Conservation (phyloP, 2,888 invertebrate genomes). For the Himalopsyche anomala region DNA sequence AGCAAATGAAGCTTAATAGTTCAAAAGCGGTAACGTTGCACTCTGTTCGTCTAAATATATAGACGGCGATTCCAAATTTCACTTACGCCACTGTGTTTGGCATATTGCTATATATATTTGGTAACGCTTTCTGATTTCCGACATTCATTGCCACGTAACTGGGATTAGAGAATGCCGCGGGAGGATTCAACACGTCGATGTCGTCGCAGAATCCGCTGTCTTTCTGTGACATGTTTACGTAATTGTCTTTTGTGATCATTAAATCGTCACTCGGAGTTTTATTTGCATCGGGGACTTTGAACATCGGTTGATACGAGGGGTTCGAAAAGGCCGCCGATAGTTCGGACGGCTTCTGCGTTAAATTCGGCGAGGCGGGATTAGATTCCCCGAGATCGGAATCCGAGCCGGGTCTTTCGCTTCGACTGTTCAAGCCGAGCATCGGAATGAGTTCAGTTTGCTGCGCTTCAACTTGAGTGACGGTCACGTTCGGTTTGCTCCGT, state of each 20-base stretch:
- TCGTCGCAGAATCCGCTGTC: conserved; percentile 70
- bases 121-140: conserved; percentile 55
- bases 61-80: neutral
- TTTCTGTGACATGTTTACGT: conserved; percentile 76
- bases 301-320: conserved; percentile 70
- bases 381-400: conserved; percentile 70
- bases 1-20: neutral
- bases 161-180: conserved; percentile 71
- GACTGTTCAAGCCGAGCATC: conserved; percentile 75
- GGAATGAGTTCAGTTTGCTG: conserved; percentile 73
- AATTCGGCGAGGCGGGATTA: conserved; percentile 49
- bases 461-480: conserved; percentile 61
- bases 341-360: conserved; percentile 43
- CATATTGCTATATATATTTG: conserved; percentile 59
- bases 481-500: conserved; percentile 65
- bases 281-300: conserved; percentile 66
- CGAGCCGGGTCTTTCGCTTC: conserved; percentile 68
- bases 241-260: conserved; percentile 72
- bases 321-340: conserved; percentile 69
- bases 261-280: conserved; percentile 66
- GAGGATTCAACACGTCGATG: conserved; percentile 65
- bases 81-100: conserved; percentile 54
- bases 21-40: too few species aligned
- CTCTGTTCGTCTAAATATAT: too few species aligned
- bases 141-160: conserved; percentile 70